Evolutionary conservation across 2,888 invertebrate genomes (phyloP), one percentile per base, ranked within the genome.

Genomic region (Cheilosia soror): DNA sequence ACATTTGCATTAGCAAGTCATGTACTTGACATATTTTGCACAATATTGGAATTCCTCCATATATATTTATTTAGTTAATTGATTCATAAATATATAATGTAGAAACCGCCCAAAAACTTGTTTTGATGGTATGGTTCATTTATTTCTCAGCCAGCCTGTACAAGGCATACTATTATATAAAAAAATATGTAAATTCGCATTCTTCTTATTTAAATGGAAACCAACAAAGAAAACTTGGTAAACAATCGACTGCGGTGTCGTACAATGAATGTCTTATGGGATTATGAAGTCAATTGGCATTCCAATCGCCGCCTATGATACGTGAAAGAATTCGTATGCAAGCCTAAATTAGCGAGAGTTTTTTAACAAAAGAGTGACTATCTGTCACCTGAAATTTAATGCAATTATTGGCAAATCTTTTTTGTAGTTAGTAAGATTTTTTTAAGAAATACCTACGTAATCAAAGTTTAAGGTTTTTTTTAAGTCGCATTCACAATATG

Each of bases 241-340:
- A 27, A 60, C 60, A 60, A 42, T 37, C 25, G 58, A 0, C 25
- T 60, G 25, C 11, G 9, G 25, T 27, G 25, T 40, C 31, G 55
- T 13, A 55, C 15, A 15, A 31, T 31, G 42, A 25, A 6, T 42
- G 60, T 25, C 5, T 42, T 60, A 15, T 7, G 40, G n/a, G 20
- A 60, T 40, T 37, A 27, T 42, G 20, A 37, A 40, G 37, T 33
- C 40, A 60, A 60, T 60, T 60, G 37, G 25, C 60, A 60, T 60
- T 60, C 60, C 60, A 42, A 40, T 40, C 42, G 15, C 9, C 11
- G 25, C 31, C 42, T 13, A 27, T 25, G 40, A 58, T 5, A 27
- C 60, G 42, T 60, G 60, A 4, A 60, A 25, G 42, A 37, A 60
- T 60, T 37, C 25, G 11, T 7, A 42, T 60, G 60, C 40, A 25